Conservation (phyloP, 2,888 invertebrate species). For the Aporophyla lueneburgensis region DNA sequence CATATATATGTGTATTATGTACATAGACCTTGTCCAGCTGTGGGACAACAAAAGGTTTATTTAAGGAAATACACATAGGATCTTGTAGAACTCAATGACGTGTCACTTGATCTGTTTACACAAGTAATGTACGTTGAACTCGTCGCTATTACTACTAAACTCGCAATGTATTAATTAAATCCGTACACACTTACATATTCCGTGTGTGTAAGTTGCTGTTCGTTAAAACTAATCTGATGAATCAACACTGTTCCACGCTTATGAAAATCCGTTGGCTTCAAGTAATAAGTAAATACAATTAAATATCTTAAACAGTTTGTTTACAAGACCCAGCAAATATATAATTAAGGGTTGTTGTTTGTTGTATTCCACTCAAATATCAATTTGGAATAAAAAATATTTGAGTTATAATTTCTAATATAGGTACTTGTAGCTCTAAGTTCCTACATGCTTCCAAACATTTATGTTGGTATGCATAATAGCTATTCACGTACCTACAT, state of each 20-base stretch:
- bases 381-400: not conserved
- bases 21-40: not conserved
- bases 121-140: conserved; percentile 14
- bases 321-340: not conserved
- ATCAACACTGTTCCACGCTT: conserved; percentile 29
- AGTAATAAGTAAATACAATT: conserved; percentile 27
- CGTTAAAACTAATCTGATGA: conserved; percentile 31
- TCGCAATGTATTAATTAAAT: conserved; percentile 29
- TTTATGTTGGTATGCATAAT: not conserved
- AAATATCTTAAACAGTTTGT: conserved; percentile 12
- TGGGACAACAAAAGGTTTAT: not conserved
- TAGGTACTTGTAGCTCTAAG: not conserved
- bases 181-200: conserved; percentile 7
- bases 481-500: not conserved
- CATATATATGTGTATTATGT: not conserved
- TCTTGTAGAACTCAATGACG: conserved; percentile 1
- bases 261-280: conserved; percentile 9
- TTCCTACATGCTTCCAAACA: not conserved
- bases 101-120: conserved; percentile 9
- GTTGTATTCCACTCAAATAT: not conserved
- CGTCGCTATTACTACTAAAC: conserved; percentile 29
- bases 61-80: not conserved
- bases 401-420: not conserved
- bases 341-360: not conserved
- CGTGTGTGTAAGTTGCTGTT: conserved; percentile 26